These are phyloP conservation scores for Neodiprion pinetum DNA, from an alignment of 1,140 invertebrate genomes.

Conservation along the genomic window DNA sequence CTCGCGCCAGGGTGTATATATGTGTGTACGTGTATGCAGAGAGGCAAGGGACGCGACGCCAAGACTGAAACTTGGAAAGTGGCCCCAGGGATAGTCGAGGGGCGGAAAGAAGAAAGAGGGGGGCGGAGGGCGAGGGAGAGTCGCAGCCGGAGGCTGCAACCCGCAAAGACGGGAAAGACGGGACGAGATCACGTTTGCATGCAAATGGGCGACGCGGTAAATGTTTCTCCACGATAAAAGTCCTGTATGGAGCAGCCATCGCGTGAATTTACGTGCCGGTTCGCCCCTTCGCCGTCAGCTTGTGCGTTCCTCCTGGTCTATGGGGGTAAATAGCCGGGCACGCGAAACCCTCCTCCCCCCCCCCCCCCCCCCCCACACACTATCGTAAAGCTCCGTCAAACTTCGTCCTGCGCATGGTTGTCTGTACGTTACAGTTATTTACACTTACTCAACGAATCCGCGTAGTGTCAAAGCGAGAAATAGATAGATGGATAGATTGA, in stretches of 20 bases:
- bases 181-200: slow-evolving; percentile 46
- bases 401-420: background rate
- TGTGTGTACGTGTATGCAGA: background rate
- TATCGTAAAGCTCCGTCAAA: background rate
- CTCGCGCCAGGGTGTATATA: background rate
- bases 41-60: background rate
- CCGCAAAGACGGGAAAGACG: slow-evolving; percentile 31
- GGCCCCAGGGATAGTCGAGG: slow-evolving; percentile 14
- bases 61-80: slow-evolving; percentile 19
- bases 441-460: too few species aligned
- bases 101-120: slow-evolving; percentile 22
- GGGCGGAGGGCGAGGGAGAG: background rate
- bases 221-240: slow-evolving; percentile 52
- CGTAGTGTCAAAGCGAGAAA: too few species aligned
- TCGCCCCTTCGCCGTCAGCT: slow-evolving; percentile 16
- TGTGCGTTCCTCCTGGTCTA: background rate
- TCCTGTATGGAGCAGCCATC: slow-evolving; percentile 40
- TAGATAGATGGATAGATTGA: too few species aligned
- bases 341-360: too few species aligned
- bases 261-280: slow-evolving; percentile 44
- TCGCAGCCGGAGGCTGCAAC: background rate
- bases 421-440: background rate
- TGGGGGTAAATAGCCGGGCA: too few species aligned
- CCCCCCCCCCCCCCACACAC: background rate
- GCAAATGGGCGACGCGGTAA: slow-evolving; percentile 46